Percentiles rank a stretch among this genome's conserved stretches.
These are phyloP conservation scores for Sebastes wilsoni DNA, from an alignment of 2,797 vertebrate genomes.

Conservation along the genomic window DNA sequence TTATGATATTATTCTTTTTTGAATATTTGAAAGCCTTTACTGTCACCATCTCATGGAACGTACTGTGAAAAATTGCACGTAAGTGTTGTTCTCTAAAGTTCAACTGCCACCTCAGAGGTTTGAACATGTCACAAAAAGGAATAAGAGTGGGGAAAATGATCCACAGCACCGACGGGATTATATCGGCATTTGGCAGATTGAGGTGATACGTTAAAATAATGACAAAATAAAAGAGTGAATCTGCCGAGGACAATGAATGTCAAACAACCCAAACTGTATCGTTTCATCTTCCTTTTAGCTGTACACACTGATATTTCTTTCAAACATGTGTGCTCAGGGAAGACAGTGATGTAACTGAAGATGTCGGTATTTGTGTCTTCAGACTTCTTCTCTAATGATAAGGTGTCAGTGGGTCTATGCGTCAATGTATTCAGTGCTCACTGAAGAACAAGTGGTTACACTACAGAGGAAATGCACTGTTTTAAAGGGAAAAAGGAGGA, in stretches of 20 bases:
- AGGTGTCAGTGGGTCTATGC: neutral
- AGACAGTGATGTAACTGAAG: neutral
- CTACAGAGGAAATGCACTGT: neutral
- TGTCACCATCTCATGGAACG: slow-evolving; percentile 26
- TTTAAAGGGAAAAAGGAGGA: neutral
- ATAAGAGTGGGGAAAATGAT: slow-evolving; percentile 30
- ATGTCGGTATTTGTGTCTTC: neutral
- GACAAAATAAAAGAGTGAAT: neutral
- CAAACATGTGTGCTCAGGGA: neutral
- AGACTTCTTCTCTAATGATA: slow-evolving; percentile 15
- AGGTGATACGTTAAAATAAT: slow-evolving; percentile 4
- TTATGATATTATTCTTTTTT: neutral
- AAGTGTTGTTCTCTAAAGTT: slow-evolving; percentile 47
- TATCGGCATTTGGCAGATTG: slow-evolving; percentile 31
- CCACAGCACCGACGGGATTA: neutral
- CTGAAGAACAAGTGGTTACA: neutral
- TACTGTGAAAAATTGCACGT: slow-evolving; percentile 23
- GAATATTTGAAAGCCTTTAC: slow-evolving; percentile 19
- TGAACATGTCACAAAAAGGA: slow-evolving; percentile 34
- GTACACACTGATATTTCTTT: neutral
- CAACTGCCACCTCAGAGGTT: slow-evolving; percentile 43
- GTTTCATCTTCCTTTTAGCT: slow-evolving; percentile 19
- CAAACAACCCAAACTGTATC: neutral
- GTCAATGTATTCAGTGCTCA: neutral
- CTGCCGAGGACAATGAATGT: neutral